Evolutionary conservation across 2,888 invertebrate species (phyloP).

Genomic region (Ectemnius lituratus): DNA sequence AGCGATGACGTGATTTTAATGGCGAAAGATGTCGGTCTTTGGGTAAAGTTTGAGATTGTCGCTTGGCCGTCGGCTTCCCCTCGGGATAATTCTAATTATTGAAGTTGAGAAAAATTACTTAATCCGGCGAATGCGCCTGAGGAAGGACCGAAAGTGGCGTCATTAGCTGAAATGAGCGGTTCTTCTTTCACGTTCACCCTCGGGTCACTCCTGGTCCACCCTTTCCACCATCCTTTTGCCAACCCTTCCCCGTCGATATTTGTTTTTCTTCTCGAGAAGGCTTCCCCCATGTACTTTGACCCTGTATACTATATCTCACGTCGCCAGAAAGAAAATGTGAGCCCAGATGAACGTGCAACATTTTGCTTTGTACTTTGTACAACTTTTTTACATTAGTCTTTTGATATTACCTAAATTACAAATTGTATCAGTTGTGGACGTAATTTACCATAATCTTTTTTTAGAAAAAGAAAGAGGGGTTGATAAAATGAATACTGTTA

Average conservation of each 20-base stretch:
- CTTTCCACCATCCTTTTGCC: conserved; percentile 25
- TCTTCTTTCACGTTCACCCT: conserved; percentile 37
- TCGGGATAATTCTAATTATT: conserved; percentile 52
- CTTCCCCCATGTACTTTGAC: conserved; percentile 36
- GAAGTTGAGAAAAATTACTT: conserved; percentile 65
- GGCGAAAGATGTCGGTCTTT: conserved; percentile 17
- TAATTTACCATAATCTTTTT: too few relatives aligned
- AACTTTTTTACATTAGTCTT: too few relatives aligned
- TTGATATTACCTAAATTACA: too few relatives aligned
- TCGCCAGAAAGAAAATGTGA: conserved; percentile 21
- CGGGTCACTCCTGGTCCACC: conserved; percentile 28
- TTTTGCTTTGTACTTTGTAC: too few relatives aligned
- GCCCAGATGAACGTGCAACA: conserved; percentile 12
- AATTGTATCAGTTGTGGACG: too few relatives aligned
- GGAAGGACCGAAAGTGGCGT: conserved; percentile 51
- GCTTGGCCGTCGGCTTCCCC: conserved; percentile 2
- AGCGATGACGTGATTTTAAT: conserved; percentile 19
- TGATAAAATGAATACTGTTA: too few relatives aligned
- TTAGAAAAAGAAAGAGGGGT: too few relatives aligned
- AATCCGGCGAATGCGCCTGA: conserved; percentile 51
- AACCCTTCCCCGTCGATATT: conserved; percentile 5
- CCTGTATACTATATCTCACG: conserved; percentile 41
- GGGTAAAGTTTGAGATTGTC: conserved; percentile 14
- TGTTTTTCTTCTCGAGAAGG: conserved; percentile 17
- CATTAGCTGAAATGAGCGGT: conserved; percentile 64